Percentiles rank a stretch among this genome's conserved stretches.
phyloP scores from a whole-genome alignment of 2,888 invertebrate species.

The Amiota mariae region DNA sequence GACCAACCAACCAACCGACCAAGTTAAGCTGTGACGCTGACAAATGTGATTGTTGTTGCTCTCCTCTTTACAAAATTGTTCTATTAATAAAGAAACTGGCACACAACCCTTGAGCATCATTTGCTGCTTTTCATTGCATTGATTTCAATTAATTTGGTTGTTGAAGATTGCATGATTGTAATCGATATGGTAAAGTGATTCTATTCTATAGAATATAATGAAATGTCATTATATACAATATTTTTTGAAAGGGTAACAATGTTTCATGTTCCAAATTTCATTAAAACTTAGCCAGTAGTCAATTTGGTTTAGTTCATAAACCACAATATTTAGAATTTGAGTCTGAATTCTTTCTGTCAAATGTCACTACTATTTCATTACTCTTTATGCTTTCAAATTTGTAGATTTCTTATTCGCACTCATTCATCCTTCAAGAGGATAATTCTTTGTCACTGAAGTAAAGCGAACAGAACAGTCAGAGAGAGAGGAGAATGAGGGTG shows the following conservation, averaged over 20 bases:
- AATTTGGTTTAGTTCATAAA: too few relatives aligned
- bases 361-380: too few relatives aligned
- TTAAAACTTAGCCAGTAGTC: too few relatives aligned
- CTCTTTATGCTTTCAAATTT: slow-evolving; percentile 52
- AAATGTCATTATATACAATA: background rate
- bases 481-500: too few relatives aligned
- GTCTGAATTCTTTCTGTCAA: too few relatives aligned
- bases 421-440: background rate
- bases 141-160: slow-evolving; percentile 66
- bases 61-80: too few relatives aligned
- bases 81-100: slow-evolving; percentile 22
- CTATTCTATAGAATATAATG: background rate
- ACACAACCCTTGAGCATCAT: slow-evolving; percentile 50
- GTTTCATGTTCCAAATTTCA: too few relatives aligned
- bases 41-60: slow-evolving; percentile 59
- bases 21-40: slow-evolving; percentile 59
- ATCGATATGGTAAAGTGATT: slow-evolving; percentile 52
- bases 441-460: too few relatives aligned
- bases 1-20: slow-evolving; percentile 33
- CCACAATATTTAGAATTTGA: too few relatives aligned
- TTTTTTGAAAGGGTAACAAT: too few relatives aligned
- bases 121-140: slow-evolving; percentile 61
- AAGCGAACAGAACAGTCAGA: too few relatives aligned
- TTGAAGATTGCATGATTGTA: slow-evolving; percentile 60
- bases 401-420: slow-evolving; percentile 50